These are phyloP conservation scores for Ginglymostoma cirratum DNA, from an alignment of 2,113 vertebrate species.

Conservation along the genomic window DNA sequence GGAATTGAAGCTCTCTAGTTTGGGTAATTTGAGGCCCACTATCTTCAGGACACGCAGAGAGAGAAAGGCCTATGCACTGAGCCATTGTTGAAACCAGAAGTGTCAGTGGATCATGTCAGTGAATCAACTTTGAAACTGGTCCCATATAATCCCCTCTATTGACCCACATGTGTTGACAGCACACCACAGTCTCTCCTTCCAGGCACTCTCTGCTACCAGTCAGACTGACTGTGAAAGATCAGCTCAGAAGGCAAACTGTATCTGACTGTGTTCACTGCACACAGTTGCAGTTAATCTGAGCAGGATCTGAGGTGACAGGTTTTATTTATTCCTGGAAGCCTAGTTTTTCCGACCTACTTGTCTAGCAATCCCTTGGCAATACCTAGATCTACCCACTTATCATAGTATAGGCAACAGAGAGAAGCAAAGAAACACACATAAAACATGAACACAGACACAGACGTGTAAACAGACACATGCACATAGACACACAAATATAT, in stretches of 20 bases:
- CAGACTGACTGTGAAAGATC: slow-evolving; percentile 1
- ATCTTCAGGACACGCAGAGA: background rate
- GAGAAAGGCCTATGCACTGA: no score
- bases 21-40: background rate
- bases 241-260: background rate
- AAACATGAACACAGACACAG: no score
- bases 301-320: slow-evolving; percentile 13
- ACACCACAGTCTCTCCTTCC: background rate
- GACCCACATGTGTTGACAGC: background rate
- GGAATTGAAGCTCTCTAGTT: background rate
- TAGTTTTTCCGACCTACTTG: slow-evolving; percentile 28
- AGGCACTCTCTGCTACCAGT: background rate
- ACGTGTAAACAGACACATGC: no score
- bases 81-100: background rate
- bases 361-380: background rate
- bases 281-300: background rate
- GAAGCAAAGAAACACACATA: background rate
- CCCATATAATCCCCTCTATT: background rate
- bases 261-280: background rate
- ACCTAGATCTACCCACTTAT: background rate
- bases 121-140: background rate
- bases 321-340: slow-evolving; percentile 26
- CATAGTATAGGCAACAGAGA: background rate
- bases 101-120: background rate
- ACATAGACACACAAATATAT: no score